Evolutionary conservation across 2,113 vertebrate genomes (phyloP), one percentile per base, ranked within the genome.

Genomic region (Synchiropus splendidus): DNA sequence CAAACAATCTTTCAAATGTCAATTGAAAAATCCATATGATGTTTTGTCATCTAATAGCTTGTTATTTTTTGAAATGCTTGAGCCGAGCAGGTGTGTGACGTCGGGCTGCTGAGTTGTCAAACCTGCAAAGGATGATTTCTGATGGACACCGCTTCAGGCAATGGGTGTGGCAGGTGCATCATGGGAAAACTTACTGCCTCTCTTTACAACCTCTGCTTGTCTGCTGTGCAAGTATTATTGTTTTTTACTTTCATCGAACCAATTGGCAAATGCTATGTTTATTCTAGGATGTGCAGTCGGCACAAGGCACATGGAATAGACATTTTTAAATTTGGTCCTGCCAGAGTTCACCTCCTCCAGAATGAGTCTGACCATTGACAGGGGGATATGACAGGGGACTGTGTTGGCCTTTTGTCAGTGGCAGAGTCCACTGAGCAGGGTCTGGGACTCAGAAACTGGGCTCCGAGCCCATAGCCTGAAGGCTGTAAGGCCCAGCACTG

Each of bases 371-470:
- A 77, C 72, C 67, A 14, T 54, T 74, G 76, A 77, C 64, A 64
- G 40, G 67, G 56, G 51, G 27, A 27, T 68, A 69, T 74, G 74
- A 79, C 47, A 51, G 45, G 54, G 57, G 59, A 68, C 74, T 64
- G 80, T 85, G 81, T 85, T 86, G 89, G 86, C 89, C 65, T 39
- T 48, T 63, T 79, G 74, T 79, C 66, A 77, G 66, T 49, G 51
- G 16, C 40, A 45, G 67, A 69, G 72, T 66, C 70, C 70, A 57
- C 48, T 48, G 72, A 82, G 85, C 76, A 86, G 81, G 80, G 86
- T 48, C 81, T 74, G 41, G 48, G 72, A 77, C 70, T 72, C 56
- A 42, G 66, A 75, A 54, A 67, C 70, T 79, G 79, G 79, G 79
- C 70, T 77, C 9, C 48, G 52, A 74, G 75, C 79, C 78, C 72